Base-by-base conservation (phyloP, 2,113 vertebrate species). In the Antigone vipio region DNA sequence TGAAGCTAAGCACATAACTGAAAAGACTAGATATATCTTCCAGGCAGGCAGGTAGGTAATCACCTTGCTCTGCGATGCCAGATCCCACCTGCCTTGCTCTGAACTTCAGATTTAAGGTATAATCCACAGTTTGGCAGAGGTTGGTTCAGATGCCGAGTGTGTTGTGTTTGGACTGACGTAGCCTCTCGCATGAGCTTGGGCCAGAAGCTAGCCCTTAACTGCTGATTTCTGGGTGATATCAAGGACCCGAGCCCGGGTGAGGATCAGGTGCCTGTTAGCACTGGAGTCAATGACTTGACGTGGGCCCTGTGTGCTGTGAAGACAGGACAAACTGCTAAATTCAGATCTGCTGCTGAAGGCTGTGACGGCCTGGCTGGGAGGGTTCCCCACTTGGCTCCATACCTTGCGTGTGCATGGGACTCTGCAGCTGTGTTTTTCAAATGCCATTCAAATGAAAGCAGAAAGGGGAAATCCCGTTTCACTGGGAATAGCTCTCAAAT, bases 391-490 rank as follows among this genome's bases (percentile, higher is more conserved):
- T 91, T 96, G 95, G 91, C 93, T 91, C 58, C 42, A 2, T 73
- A 89, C 83, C 64, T 71, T 40, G 34, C 50, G 73, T 58, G 80
- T 93, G 73, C 80, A 66, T 91, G 92, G 95, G 72, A 56, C 92
- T 77, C 78, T 56, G 80, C 92, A 95, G 96, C 81, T 96, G 96
- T 96, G 95, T 97, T 97, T 95, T 97, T 89, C 93, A 95, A 95
- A 96, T 97, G 95, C 91, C 94, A 92, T 97, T 95, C 93, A 95
- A 97, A 95, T 96, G 97, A 96, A 96, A 91, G 93, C 89, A 94
- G 89, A 85, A 76, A 85, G 91, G 96, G 94, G 85, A 96, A 97
- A 96, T 88, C 95, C 95, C 89, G 0, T 79, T 89, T 94, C 53
- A 21, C 92, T 85, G 92, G 53, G 85, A 96, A 93, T 66, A 87